A percentile compares a stretch with the other conserved stretches of the same genome.
Evolutionary conservation across 2,888 invertebrate genomes (phyloP).

Genomic region (Incurvaria masculella): DNA sequence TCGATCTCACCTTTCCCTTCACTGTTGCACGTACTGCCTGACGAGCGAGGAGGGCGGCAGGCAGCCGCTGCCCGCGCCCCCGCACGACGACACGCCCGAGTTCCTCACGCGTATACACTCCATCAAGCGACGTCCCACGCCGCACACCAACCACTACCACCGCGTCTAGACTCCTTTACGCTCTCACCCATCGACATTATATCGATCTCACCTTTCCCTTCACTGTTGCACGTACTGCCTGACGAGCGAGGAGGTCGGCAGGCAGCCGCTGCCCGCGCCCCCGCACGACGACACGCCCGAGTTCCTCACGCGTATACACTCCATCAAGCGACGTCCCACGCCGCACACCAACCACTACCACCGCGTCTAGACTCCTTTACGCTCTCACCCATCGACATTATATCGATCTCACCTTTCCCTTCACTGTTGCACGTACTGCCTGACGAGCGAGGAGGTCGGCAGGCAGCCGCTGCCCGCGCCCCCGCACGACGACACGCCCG

Average conservation of each 20-base stretch:
- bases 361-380: background rate
- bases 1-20: too few species aligned
- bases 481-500: constrained; percentile 42
- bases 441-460: constrained; percentile 45
- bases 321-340: constrained; percentile 16
- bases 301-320: constrained; percentile 55
- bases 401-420: too few species aligned
- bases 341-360: background rate
- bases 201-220: too few species aligned
- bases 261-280: constrained; percentile 9
- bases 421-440: constrained; percentile 85
- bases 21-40: constrained; percentile 84
- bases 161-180: background rate
- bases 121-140: background rate
- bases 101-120: constrained; percentile 57
- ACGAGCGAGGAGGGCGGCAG: constrained; percentile 32
- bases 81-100: constrained; percentile 45
- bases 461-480: constrained; percentile 10
- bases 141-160: background rate
- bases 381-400: too few species aligned
- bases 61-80: constrained; percentile 11
- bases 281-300: constrained; percentile 45
- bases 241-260: constrained; percentile 32
- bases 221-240: constrained; percentile 87
- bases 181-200: too few species aligned